Base-by-base conservation (phyloP, 2,888 invertebrate species). In the Tanypteryx hageni region DNA sequence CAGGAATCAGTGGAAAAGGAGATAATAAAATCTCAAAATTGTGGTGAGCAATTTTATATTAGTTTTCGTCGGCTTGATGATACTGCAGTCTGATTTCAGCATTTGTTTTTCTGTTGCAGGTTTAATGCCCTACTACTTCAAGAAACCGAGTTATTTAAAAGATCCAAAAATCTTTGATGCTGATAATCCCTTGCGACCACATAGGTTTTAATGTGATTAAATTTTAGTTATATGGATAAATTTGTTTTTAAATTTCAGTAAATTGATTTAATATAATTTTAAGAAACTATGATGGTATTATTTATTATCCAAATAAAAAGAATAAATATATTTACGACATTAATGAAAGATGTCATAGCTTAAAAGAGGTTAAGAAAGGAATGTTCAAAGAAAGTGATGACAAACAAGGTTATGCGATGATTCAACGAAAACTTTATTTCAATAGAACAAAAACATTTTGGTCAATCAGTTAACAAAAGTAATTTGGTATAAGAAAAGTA, bases 161-260 rank as follows among this genome's bases (percentile, higher is more conserved):
- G 99, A 99, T 95, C 99, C 99, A 4, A 97, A 97, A 94, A 95
- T 99, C 68, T 99, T 98, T 95, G 98, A 99, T 95, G 98, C 98
- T 0, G 98, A 98, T 94, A 96, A 96, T 93, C 98, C 99, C 9
- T 95, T 98, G 81, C 96, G 97, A 93, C 97, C 97, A 13, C 98
- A 98, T 95, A 96, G 97, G 95, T 98, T 97, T 95, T 98, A 96
- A 95, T 92, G 76, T 76, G 13, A 10, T 13, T 76, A 27, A 76
- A 27, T 13, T n/a, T 27, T 27, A 27, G 8, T 14, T 76, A 22
- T 11, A 22, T 27, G 76, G 0, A 76, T 1, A 76, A 22, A 76
- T 10, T 27, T 76, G 13, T 11, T 27, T 13, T 27, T 44, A 44
- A n/a, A 44, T 44, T 44, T 44, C 5, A 44, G 44, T 44, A 44